Percentiles rank a stretch among this genome's conserved stretches.
phyloP scores from a whole-genome alignment of 2,797 vertebrate genomes.

The Odontamblyopus rebecca region DNA sequence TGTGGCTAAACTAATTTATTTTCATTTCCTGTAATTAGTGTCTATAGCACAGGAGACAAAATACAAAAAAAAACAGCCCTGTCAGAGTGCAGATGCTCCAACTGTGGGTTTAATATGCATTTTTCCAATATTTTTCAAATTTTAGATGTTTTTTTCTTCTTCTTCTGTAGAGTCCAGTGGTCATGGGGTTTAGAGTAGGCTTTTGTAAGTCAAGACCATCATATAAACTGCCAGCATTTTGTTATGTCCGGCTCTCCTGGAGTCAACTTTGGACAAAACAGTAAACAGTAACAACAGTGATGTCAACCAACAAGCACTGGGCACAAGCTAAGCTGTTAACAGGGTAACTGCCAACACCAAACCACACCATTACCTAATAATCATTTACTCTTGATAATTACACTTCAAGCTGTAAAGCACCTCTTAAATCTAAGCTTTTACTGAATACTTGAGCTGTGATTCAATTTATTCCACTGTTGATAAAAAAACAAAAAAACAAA shows the following conservation, averaged over 20 bases:
- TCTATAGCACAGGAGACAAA: too few relatives aligned
- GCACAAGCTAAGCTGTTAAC: constrained; percentile 47
- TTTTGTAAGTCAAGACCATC: not conserved
- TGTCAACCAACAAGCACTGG: constrained; percentile 40
- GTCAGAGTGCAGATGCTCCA: too few relatives aligned
- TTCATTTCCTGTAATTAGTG: too few relatives aligned
- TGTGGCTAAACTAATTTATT: too few relatives aligned
- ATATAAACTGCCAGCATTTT: not conserved
- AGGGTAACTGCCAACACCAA: constrained; percentile 43
- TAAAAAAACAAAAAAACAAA: constrained; percentile 5
- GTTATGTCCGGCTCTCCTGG: not conserved
- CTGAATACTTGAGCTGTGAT: constrained; percentile 20
- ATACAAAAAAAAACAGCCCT: too few relatives aligned
- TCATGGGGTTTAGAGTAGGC: not conserved
- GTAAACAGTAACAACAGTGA: constrained; percentile 33
- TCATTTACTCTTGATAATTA: constrained; percentile 4
- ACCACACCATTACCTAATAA: constrained; percentile 22
- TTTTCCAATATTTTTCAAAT: too few relatives aligned
- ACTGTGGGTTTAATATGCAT: too few relatives aligned
- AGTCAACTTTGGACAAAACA: not conserved
- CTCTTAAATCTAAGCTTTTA: not conserved
- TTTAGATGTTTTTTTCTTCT: too few relatives aligned
- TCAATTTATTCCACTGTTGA: not conserved
- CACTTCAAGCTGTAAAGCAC: not conserved
- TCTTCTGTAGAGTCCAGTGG: too few relatives aligned